Percentiles rank a stretch among this genome's conserved stretches.
Evolutionary conservation across 2,888 invertebrate species (phyloP).

Genomic region (Phasia obesa): DNA sequence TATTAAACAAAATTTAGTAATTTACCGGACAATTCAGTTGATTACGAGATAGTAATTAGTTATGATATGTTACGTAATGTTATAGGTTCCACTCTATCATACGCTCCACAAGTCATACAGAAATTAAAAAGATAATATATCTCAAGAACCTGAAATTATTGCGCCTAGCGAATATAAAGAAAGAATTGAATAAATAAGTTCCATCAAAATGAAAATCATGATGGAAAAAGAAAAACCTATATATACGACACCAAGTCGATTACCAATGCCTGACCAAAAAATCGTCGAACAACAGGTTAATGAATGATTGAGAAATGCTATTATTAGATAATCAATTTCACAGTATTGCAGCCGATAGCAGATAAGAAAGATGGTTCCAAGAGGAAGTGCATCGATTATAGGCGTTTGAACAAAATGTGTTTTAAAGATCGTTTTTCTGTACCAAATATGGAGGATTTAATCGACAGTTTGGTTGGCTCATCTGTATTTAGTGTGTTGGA

Average conservation of each 20-base stretch:
- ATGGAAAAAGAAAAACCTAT: slow-evolving; percentile 39
- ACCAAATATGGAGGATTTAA: slow-evolving; percentile 44
- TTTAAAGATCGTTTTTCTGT: slow-evolving; percentile 48
- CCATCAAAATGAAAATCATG: slow-evolving; percentile 60
- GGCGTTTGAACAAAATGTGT: slow-evolving; percentile 27
- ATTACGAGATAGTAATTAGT: slow-evolving; percentile 16
- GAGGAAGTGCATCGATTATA: slow-evolving; percentile 49
- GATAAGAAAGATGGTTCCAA: slow-evolving; percentile 33
- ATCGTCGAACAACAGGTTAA: no score
- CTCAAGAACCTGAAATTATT: slow-evolving; percentile 2
- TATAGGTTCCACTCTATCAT: slow-evolving; percentile 21
- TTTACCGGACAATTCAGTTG: slow-evolving; percentile 16
- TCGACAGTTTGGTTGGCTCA: slow-evolving; percentile 36
- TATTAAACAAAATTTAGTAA: slow-evolving; percentile 16
- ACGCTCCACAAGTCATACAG: not conserved
- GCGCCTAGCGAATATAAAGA: slow-evolving; percentile 31
- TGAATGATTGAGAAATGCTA: slow-evolving; percentile 36
- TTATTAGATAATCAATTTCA: slow-evolving; percentile 60
- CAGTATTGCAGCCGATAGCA: slow-evolving; percentile 45
- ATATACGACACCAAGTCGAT: no score
- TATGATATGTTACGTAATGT: slow-evolving; percentile 30
- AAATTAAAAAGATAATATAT: slow-evolving; percentile 19
- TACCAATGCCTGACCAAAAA: slow-evolving; percentile 47
- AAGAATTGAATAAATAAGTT: slow-evolving; percentile 38
- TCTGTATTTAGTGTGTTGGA: slow-evolving; percentile 46